These are phyloP conservation scores for Ispidina picta DNA, from an alignment of 2,797 vertebrate species.

Conservation along the genomic window DNA sequence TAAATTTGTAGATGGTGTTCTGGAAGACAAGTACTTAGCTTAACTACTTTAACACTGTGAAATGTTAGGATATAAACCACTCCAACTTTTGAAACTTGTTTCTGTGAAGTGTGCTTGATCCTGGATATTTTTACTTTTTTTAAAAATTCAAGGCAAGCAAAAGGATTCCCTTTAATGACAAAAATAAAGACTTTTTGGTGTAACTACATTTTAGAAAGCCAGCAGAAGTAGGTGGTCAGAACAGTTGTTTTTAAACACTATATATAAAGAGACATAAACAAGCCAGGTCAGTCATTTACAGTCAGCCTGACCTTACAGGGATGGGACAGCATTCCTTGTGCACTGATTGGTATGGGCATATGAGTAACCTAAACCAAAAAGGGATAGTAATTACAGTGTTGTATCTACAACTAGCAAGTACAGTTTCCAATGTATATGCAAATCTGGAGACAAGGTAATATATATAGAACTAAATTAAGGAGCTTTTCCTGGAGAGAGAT, in stretches of 20 bases:
- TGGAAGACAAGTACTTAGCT: background rate
- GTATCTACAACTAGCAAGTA: background rate
- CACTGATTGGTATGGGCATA: background rate
- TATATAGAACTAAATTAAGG: background rate
- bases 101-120: background rate
- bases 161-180: background rate
- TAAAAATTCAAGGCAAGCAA: background rate
- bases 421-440: background rate
- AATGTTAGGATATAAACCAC: background rate
- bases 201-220: background rate
- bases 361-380: background rate
- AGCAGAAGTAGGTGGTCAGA: background rate
- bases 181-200: background rate
- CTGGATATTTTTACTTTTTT: background rate
- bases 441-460: background rate
- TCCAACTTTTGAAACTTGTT: background rate
- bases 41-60: background rate
- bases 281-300: background rate
- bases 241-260: background rate
- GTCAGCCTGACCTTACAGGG: background rate
- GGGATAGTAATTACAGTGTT: background rate
- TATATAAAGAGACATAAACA: background rate
- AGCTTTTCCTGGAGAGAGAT: background rate
- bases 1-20: background rate
- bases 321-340: background rate